Conservation (phyloP, 2,797 vertebrate species). For the Leptatherina wallacei region DNA sequence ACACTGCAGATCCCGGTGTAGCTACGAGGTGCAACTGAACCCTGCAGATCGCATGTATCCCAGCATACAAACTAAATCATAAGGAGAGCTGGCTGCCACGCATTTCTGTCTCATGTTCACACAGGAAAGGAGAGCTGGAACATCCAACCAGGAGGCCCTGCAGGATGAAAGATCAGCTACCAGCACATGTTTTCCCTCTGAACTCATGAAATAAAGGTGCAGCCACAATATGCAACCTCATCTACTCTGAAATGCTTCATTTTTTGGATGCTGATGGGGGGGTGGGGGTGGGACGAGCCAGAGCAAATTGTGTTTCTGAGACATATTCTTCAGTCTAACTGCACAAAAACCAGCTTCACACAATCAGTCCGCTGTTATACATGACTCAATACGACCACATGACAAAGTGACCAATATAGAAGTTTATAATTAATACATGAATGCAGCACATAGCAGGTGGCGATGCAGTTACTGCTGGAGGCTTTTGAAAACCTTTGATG, state of each 20-base stretch:
- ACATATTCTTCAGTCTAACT: slow-evolving; percentile 1
- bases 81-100: slow-evolving; percentile 35
- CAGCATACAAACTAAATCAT: slow-evolving; percentile 55
- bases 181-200: neutral
- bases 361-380: slow-evolving; percentile 18
- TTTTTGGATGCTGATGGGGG: neutral
- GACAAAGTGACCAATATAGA: slow-evolving; percentile 62
- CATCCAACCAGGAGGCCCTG: slow-evolving; percentile 49
- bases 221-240: slow-evolving; percentile 19
- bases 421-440: slow-evolving; percentile 66
- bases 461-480: slow-evolving; percentile 44
- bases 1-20: slow-evolving; percentile 55
- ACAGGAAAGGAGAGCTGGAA: slow-evolving; percentile 65
- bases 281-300: too few species aligned
- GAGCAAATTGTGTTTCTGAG: neutral
- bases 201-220: slow-evolving; percentile 15
- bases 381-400: slow-evolving; percentile 49
- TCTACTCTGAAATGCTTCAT: slow-evolving; percentile 1
- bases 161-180: slow-evolving; percentile 32
- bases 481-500: slow-evolving; percentile 53
- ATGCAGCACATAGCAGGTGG: slow-evolving; percentile 57
- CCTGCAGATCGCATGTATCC: slow-evolving; percentile 65
- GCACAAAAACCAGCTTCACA: slow-evolving; percentile 9
- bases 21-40: slow-evolving; percentile 57
- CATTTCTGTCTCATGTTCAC: slow-evolving; percentile 76